phyloP scores from a whole-genome alignment of 2,113 vertebrate species.

The Gnathonemus echidnorhynchus region DNA sequence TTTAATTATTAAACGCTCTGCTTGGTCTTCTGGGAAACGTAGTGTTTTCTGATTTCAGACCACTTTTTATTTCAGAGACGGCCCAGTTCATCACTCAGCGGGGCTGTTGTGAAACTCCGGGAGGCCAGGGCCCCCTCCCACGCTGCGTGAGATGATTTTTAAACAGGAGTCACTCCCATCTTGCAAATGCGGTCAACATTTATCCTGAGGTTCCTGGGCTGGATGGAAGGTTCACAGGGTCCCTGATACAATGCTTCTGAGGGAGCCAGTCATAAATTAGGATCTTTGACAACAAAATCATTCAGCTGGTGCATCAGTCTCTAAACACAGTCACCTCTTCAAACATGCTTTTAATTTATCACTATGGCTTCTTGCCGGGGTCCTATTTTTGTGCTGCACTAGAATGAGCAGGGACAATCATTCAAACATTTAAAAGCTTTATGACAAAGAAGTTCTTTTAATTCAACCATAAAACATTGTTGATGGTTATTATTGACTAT shows the following conservation, averaged over 20 bases:
- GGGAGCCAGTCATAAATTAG: background rate
- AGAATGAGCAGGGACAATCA: background rate
- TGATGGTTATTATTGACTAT: background rate
- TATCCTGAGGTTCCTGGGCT: background rate
- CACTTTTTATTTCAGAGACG: background rate
- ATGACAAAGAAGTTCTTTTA: background rate
- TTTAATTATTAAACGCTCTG: constrained; percentile 13
- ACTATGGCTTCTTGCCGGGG: background rate
- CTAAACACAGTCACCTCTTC: background rate
- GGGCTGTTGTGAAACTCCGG: background rate
- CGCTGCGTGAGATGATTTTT: background rate
- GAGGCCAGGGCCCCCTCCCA: background rate
- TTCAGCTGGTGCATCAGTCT: background rate
- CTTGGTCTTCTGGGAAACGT: background rate
- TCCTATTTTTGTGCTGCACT: background rate
- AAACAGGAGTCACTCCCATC: background rate
- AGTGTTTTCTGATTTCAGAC: constrained; percentile 9
- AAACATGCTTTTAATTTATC: background rate
- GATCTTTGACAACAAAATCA: background rate
- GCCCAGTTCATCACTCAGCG: background rate
- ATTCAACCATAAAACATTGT: background rate
- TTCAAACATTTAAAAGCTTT: background rate
- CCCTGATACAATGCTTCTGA: background rate
- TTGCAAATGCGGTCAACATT: background rate
- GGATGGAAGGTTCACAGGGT: background rate